Evolutionary conservation across 2,113 vertebrate species (phyloP).

Genomic region (Eira barbara): DNA sequence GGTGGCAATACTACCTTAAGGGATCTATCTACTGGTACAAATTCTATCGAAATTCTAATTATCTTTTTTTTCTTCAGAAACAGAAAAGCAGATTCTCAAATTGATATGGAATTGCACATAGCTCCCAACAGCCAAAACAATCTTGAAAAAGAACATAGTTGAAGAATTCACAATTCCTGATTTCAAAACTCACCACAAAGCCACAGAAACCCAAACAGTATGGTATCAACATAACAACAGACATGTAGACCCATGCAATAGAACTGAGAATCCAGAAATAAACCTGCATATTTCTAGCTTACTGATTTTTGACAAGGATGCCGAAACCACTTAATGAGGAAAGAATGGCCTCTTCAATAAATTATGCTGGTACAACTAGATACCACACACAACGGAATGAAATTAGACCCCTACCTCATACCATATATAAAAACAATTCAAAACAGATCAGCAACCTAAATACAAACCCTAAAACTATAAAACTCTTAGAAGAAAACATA

Average conservation of each 20-base stretch:
- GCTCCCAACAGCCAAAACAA: neutral
- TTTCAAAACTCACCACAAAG: slow-evolving; percentile 1
- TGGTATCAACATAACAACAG: neutral
- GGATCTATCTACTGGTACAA: neutral
- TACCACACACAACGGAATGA: neutral
- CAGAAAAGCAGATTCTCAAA: neutral
- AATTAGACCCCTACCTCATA: neutral
- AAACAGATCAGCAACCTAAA: neutral
- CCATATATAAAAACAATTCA: neutral
- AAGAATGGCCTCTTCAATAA: neutral
- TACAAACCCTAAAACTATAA: neutral
- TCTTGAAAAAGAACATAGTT: neutral
- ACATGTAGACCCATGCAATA: neutral
- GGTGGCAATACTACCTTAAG: neutral
- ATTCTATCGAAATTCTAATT: neutral
- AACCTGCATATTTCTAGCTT: neutral
- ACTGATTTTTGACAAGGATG: neutral
- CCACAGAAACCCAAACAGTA: neutral
- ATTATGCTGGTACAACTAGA: neutral
- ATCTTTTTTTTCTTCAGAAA: neutral
- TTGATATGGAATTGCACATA: neutral
- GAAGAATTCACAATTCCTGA: neutral
- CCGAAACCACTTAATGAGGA: neutral
- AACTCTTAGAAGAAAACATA: neutral
- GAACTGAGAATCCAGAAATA: neutral